Base-by-base conservation (phyloP, 2,888 invertebrate genomes). In the Melieria picta region DNA sequence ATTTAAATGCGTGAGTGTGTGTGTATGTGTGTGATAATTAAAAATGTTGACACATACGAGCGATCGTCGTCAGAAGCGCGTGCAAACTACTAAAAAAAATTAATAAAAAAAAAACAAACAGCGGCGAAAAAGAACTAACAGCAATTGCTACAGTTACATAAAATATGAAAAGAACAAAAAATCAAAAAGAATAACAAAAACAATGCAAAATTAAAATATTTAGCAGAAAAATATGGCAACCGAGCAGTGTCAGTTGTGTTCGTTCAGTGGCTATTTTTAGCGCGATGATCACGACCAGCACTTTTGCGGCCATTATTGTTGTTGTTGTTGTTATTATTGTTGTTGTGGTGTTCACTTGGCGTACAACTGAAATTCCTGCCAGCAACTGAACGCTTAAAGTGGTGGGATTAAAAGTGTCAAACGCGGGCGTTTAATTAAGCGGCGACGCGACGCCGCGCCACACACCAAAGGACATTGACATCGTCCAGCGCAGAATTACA, bases 371-470 rank as follows among this genome's bases (percentile, higher is more conserved):
- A 52, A 52, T 52, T 52, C 52, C 52, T 52, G 52, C 52, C 13
- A n/a, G 52, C 10, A 52, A 52, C 11, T 52, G 52, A 52, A 52
- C 52, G 52, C 0, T 52, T 52, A 52, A 52, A 50, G n/a, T 61
- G 58, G 11, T 58, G 67, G 60, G 60, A 50, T 67, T 67, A 74
- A 77, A 76, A 79, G 79, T 77, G 78, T 78, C 73, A 79, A 79
- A 78, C 80, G 77, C 75, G 75, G 79, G 75, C 77, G 78, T 81
- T 83, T 83, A 83, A 83, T 83, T 81, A 83, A 80, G 77, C 48
- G 67, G 61, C 67, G 67, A 58, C 67, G 60, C 30, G 30, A 30
- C 30, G 30, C 30, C 30, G 30, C 30, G 30, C 30, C 30, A 30
- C 30, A 30, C 60, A 13, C 10, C 60, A 60, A 67, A 67, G 67